A percentile compares a stretch with the other conserved stretches of the same genome.
phyloP scores from a whole-genome alignment of 2,113 vertebrate species.

The Sinocyclocheilus maitianheensis region DNA sequence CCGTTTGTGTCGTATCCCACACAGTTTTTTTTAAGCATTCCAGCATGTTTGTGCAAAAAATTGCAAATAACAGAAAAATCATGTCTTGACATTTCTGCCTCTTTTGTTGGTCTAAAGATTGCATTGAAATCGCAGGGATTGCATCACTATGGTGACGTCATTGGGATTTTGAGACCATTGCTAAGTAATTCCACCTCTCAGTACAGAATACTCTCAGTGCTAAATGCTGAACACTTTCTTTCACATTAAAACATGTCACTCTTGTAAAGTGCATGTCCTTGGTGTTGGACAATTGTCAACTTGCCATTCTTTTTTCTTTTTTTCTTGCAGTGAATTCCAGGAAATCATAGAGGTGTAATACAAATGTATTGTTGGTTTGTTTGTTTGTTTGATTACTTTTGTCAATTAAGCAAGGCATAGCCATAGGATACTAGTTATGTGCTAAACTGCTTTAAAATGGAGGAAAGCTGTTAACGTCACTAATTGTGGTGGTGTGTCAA shows the following conservation, averaged over 20 bases:
- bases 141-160: slow-evolving; percentile 24
- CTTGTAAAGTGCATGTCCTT: background rate
- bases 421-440: background rate
- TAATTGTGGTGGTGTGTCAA: slow-evolving; percentile 12
- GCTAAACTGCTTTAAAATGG: background rate
- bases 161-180: slow-evolving; percentile 20
- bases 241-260: background rate
- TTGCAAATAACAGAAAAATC: background rate
- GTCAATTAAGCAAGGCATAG: background rate
- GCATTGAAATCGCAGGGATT: slow-evolving; percentile 18
- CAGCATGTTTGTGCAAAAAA: background rate
- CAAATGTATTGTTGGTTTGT: background rate
- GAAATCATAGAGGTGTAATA: background rate
- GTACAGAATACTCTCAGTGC: background rate
- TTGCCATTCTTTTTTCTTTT: background rate
- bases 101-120: background rate
- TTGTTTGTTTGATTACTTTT: background rate
- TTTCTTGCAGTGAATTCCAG: background rate
- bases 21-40: background rate
- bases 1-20: background rate
- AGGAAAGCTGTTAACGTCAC: background rate
- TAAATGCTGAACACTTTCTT: background rate
- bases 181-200: background rate
- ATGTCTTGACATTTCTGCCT: background rate
- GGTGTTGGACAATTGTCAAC: background rate